Evolutionary conservation across 2,888 invertebrate genomes (phyloP), one percentile per base, ranked within the genome.

Genomic region (Himalopsyche anomala): DNA sequence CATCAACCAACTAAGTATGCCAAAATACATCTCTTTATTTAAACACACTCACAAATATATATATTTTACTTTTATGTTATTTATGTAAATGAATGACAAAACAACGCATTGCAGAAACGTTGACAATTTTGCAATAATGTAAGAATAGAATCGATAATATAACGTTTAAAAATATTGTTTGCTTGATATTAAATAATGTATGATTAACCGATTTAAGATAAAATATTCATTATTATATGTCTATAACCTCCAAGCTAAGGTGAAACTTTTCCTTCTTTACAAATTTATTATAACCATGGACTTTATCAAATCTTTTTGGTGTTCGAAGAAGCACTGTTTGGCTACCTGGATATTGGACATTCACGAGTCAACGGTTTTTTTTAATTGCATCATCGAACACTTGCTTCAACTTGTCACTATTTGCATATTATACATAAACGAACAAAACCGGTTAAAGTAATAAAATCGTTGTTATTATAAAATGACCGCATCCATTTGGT

Each of bases 301-400:
- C 62, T 19, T 12, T 62, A 19, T 19, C 55, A 55, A 55, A 62
- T 19, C 11, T 62, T n/a, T 62, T 62, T 19, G 28, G 11, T 28
- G 19, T 62, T 28, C 62, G 8, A 4, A 62, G 8, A 62, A 62
- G 62, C 62, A 62, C 28, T 62, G 19, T 62, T 62, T n/a, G 62
- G 11, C 62, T 62, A 62, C 28, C 28, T 62, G 62, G 19, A 62
- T 62, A 62, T 62, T 62, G 62, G 19, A 62, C 62, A 19, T 19
- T 62, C 62, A 62, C 62, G 62, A 19, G 62, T 8, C 62, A 62
- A 62, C 62, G 28, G 11, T 12, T 19, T 19, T 56, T 6, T 17
- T 56, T 56, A 56, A 56, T 56, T n/a, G 62, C 62, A 62, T 62
- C 62, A 62, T 62, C 62, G 62, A 62, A 62, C 62, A 62, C 62